Conservation (phyloP, 1,140 invertebrate genomes). For the Drosophila saltans region DNA sequence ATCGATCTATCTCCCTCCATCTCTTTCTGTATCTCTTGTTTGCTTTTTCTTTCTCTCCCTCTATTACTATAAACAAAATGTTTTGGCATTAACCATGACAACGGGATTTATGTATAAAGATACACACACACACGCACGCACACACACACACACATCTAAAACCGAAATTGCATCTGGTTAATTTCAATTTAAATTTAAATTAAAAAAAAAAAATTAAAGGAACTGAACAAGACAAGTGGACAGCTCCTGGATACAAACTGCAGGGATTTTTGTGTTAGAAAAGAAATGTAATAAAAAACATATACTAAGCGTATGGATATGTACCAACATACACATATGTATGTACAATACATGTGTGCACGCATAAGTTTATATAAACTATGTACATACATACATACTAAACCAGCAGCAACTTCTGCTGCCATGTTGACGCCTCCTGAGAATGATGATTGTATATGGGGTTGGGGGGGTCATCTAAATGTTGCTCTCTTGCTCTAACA, state of each 20-base stretch:
- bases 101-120: conserved; percentile 5
- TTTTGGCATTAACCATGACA: conserved; percentile 13
- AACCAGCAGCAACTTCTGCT: conserved; percentile 5
- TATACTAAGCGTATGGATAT: neutral
- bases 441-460: conserved; percentile 25
- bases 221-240: neutral
- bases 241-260: neutral
- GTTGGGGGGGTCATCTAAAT: conserved; percentile 9
- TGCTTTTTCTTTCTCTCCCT: neutral
- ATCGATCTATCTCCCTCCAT: conserved; percentile 21
- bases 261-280: neutral
- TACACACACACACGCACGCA: conserved; percentile 6
- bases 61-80: conserved; percentile 5
- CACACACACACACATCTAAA: neutral
- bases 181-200: conserved; percentile 7
- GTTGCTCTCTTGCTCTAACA: conserved; percentile 31
- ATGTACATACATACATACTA: neutral
- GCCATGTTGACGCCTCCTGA: conserved; percentile 13
- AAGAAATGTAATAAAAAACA: neutral
- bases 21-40: neutral
- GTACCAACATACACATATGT: neutral
- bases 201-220: neutral
- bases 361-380: no score
- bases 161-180: conserved; percentile 1
- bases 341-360: no score